Conservation (phyloP, 53 echinoderm and acorn worm species). For the Actinopyga echinites region DNA sequence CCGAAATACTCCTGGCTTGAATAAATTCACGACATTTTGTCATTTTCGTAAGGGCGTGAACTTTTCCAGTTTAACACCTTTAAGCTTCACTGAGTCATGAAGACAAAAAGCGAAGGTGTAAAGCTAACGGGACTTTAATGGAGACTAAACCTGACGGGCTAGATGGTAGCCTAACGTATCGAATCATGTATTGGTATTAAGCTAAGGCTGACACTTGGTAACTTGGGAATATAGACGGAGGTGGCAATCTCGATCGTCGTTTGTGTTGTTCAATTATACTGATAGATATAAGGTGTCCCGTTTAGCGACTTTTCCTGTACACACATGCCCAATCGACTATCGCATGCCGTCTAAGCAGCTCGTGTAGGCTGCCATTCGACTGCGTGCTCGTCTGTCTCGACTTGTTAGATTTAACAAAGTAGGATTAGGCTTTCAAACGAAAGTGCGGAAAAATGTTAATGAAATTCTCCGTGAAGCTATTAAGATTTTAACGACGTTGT, state of each 20-base stretch:
- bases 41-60: slow-evolving; percentile 42
- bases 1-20: neutral
- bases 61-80: slow-evolving; percentile 44
- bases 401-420: no score
- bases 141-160: slow-evolving; percentile 23
- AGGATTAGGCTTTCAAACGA: no score
- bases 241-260: slow-evolving; percentile 30
- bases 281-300: slow-evolving; percentile 25
- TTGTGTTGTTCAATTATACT: slow-evolving; percentile 46
- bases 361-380: no score
- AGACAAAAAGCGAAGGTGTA: slow-evolving; percentile 19
- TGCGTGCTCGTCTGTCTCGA: no score
- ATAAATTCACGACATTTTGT: slow-evolving; percentile 39
- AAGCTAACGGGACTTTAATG: slow-evolving; percentile 37
- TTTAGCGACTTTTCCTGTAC: neutral
- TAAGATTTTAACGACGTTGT: no score
- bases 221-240: slow-evolving; percentile 26
- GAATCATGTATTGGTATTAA: neutral
- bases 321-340: no score
- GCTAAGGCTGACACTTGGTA: slow-evolving; percentile 35
- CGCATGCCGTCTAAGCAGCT: no score
- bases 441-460: no score
- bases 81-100: slow-evolving; percentile 41
- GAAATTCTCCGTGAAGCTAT: no score
- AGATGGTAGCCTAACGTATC: slow-evolving; percentile 31